These are phyloP conservation scores for Chaitophorus viminalis DNA, from an alignment of 2,888 invertebrate genomes.

Conservation along the genomic window DNA sequence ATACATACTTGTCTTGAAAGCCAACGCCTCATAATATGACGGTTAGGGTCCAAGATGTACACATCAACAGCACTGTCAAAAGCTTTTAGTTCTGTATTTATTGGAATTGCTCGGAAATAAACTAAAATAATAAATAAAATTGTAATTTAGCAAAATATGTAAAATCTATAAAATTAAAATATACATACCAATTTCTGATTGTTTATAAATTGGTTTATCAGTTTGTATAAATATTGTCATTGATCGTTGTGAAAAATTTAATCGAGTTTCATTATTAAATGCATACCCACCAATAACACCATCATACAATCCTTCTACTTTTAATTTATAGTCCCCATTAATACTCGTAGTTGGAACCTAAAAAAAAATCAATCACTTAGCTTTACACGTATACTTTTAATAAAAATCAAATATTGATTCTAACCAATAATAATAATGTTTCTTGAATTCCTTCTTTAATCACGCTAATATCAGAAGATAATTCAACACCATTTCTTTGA, in stretches of 20 bases:
- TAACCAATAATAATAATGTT: constrained; percentile 87
- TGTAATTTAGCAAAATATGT: background rate
- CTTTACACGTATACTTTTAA: background rate
- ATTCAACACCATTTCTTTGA: constrained; percentile 88
- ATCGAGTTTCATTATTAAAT: constrained; percentile 86
- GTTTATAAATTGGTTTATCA: constrained; percentile 95
- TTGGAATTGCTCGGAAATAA: constrained; percentile 89
- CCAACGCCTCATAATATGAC: constrained; percentile 91
- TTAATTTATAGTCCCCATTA: constrained; percentile 83
- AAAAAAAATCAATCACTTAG: constrained; percentile 66
- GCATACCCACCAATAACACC: constrained; percentile 85
- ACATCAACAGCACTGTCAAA: constrained; percentile 92
- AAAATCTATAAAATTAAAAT: constrained; percentile 10
- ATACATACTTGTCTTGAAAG: constrained; percentile 80
- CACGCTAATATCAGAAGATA: constrained; percentile 82
- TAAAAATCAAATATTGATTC: constrained; percentile 64
- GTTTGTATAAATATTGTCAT: constrained; percentile 96
- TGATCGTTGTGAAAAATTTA: constrained; percentile 87
- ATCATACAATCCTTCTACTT: constrained; percentile 83
- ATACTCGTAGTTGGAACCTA: constrained; percentile 87
- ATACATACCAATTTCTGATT: constrained; percentile 80
- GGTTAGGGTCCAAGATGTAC: constrained; percentile 88
- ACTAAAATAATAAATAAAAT: constrained; percentile 71
- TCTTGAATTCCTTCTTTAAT: constrained; percentile 89
- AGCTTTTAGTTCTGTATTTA: constrained; percentile 90